Evolutionary conservation across 2,797 vertebrate genomes (phyloP).

Genomic region (Lacerta viridis): DNA sequence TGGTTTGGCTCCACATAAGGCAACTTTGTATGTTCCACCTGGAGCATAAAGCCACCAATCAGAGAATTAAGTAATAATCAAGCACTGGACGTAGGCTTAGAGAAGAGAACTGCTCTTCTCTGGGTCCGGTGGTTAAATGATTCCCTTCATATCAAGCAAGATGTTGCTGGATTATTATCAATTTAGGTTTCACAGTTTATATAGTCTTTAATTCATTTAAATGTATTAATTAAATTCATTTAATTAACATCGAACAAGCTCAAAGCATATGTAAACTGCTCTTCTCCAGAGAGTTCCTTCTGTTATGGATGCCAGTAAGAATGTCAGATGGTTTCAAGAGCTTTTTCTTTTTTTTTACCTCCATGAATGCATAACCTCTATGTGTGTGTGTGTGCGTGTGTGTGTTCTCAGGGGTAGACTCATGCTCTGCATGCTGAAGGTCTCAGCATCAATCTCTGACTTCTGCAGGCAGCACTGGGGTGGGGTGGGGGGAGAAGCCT

Average conservation of each 20-base stretch:
- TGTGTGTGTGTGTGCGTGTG: too few species aligned
- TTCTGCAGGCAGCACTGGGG: too few species aligned
- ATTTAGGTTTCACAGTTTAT: background rate
- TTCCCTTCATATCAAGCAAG: constrained; percentile 11
- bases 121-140: constrained; percentile 7
- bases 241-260: constrained; percentile 41
- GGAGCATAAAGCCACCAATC: background rate
- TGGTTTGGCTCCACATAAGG: too few species aligned
- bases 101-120: background rate
- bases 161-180: constrained; percentile 6
- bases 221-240: constrained; percentile 41
- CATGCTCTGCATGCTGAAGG: too few species aligned
- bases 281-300: constrained; percentile 21
- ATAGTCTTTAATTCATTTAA: constrained; percentile 36
- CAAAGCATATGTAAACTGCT: constrained; percentile 30
- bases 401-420: background rate
- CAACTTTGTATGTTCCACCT: background rate
- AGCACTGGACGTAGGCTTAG: background rate
- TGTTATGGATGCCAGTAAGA: constrained; percentile 11
- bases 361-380: background rate
- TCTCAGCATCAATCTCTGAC: too few species aligned
- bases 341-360: constrained; percentile 1
- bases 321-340: constrained; percentile 25
- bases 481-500: too few species aligned
- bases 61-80: background rate